Conservation (phyloP, 2,113 vertebrate genomes). For the Ammodytes dubius region DNA sequence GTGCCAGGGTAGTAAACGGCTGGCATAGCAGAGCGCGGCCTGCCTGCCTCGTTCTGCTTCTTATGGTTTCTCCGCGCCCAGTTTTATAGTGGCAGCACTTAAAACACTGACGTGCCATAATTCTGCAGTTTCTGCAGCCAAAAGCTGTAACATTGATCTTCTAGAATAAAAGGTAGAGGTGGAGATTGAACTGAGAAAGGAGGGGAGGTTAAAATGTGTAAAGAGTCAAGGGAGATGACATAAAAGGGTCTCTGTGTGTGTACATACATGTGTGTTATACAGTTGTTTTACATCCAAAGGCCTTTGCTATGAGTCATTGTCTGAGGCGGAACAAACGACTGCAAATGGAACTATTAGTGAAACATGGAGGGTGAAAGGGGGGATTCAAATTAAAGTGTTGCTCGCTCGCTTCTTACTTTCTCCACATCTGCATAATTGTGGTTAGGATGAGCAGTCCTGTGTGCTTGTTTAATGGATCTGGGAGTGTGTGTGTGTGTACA, state of each 20-base stretch:
- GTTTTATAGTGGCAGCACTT: conserved; percentile 69
- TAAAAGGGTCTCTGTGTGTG: neutral
- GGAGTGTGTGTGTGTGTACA: conserved; percentile 23
- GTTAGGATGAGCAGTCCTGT: conserved; percentile 28
- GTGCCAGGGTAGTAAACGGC: conserved; percentile 64
- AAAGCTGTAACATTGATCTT: conserved; percentile 43
- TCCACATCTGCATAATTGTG: conserved; percentile 71
- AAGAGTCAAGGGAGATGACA: conserved; percentile 6
- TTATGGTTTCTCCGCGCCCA: conserved; percentile 62
- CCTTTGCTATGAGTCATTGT: conserved; percentile 73
- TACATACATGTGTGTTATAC: conserved; percentile 25
- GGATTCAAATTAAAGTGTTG: conserved; percentile 74
- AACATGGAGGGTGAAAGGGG: conserved; percentile 70
- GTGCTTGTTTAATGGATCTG: conserved; percentile 26
- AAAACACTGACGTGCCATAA: conserved; percentile 73
- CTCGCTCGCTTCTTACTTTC: conserved; percentile 60
- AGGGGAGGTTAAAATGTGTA: conserved; percentile 22
- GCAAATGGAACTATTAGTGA: conserved; percentile 75
- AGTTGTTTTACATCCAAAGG: conserved; percentile 75
- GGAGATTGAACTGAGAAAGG: conserved; percentile 6
- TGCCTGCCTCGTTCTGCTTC: conserved; percentile 54
- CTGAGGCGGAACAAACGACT: conserved; percentile 78
- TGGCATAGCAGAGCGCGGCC: conserved; percentile 53
- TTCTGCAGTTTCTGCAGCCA: conserved; percentile 63
- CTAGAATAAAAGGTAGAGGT: conserved; percentile 19